Evolutionary conservation across 2,888 invertebrate species (phyloP).

Genomic region (Fragum fragum): DNA sequence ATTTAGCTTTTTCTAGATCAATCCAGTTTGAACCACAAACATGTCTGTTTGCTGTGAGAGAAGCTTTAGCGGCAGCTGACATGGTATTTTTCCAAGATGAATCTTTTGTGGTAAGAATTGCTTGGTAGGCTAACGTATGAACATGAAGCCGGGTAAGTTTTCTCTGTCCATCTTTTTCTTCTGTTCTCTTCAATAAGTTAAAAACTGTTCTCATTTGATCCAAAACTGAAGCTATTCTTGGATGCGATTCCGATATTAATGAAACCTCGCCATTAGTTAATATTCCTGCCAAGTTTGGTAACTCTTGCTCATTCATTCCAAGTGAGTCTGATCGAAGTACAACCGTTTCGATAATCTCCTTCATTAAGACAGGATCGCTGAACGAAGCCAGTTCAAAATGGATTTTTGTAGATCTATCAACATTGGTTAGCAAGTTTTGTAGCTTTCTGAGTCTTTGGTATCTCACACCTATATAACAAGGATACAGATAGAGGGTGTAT

Average conservation of each 20-base stretch:
- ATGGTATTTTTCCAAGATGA: slow-evolving; percentile 92
- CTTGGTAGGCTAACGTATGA: slow-evolving; percentile 95
- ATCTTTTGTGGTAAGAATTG: slow-evolving; percentile 91
- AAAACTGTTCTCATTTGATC: slow-evolving; percentile 94
- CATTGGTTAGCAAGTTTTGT: slow-evolving; percentile 90
- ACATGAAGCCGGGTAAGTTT: slow-evolving; percentile 93
- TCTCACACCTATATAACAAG: slow-evolving; percentile 90
- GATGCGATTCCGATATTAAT: slow-evolving; percentile 92
- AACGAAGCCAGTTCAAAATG: slow-evolving; percentile 97
- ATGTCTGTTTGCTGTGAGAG: slow-evolving; percentile 93
- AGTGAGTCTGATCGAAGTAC: slow-evolving; percentile 93
- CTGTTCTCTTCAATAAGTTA: slow-evolving; percentile 75
- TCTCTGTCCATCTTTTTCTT: slow-evolving; percentile 87
- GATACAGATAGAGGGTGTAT: no score
- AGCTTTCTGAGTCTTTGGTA: slow-evolving; percentile 90
- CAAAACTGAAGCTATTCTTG: slow-evolving; percentile 92
- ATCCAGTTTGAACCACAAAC: slow-evolving; percentile 91
- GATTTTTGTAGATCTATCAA: slow-evolving; percentile 89
- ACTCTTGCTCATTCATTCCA: slow-evolving; percentile 96
- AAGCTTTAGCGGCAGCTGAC: slow-evolving; percentile 94
- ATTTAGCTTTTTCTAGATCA: slow-evolving; percentile 88
- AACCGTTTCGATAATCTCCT: slow-evolving; percentile 90
- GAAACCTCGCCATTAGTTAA: slow-evolving; percentile 91
- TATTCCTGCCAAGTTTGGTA: slow-evolving; percentile 92
- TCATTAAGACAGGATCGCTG: slow-evolving; percentile 91